Conservation (phyloP, 1,140 invertebrate species). For the Condylostylus longicornis region DNA sequence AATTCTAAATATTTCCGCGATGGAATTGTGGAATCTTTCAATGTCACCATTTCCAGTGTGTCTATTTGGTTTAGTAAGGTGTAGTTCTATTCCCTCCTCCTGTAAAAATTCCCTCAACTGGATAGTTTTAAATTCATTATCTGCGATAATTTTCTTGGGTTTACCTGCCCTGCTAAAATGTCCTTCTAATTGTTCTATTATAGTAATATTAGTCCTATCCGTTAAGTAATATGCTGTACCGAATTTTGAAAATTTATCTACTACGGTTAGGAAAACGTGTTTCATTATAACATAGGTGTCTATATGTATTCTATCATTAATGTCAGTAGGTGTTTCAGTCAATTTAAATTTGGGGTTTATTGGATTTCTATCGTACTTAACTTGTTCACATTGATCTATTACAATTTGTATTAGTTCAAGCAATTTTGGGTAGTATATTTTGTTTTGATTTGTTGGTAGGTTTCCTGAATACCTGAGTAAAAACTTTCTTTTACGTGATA, state of each 20-base stretch:
- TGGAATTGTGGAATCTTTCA: too few relatives aligned
- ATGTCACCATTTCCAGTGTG: too few relatives aligned
- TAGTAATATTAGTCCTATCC: too few relatives aligned
- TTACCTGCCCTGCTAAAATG: too few relatives aligned
- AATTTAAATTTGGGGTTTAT: constrained; percentile 8
- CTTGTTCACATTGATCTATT: constrained; percentile 8
- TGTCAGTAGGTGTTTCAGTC: constrained; percentile 9
- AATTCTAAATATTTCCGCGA: too few relatives aligned
- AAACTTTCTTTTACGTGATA: constrained; percentile 6
- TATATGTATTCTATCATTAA: constrained; percentile 7
- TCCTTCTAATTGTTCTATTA: too few relatives aligned
- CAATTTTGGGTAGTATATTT: constrained; percentile 6
- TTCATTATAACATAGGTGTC: constrained; percentile 6
- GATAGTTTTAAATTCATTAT: too few relatives aligned
- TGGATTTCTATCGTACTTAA: constrained; percentile 9
- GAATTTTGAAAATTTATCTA: constrained; percentile 9
- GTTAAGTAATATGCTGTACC: not conserved
- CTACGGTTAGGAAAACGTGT: constrained; percentile 5
- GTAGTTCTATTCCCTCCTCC: too few relatives aligned
- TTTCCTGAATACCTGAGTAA: constrained; percentile 9
- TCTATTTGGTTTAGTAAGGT: too few relatives aligned
- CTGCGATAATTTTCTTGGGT: too few relatives aligned
- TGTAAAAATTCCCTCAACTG: too few relatives aligned
- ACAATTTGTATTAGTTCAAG: constrained; percentile 1
- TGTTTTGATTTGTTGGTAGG: constrained; percentile 7